Percentiles rank a stretch among this genome's conserved stretches.
These are phyloP conservation scores for Aurelia sp. DNA, from an alignment of 30 jellyfish, hydroid and myxozoan species.

Conservation along the genomic window DNA sequence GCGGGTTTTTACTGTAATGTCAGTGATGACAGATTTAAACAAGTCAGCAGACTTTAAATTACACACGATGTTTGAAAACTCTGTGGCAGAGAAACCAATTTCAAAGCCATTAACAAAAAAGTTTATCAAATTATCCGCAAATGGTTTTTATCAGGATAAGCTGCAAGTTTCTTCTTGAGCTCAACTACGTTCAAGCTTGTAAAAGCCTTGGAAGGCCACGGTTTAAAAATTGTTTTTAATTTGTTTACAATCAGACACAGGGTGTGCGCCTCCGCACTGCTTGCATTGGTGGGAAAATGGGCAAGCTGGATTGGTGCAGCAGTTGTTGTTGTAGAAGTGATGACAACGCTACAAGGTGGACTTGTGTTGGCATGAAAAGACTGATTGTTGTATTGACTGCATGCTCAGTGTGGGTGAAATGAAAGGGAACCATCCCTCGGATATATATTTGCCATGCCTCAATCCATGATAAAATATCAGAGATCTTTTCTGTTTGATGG, in stretches of 20 bases:
- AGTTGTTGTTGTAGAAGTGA: not conserved
- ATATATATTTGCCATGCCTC: conserved; percentile 27
- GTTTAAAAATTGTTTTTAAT: not conserved
- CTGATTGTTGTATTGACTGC: conserved; percentile 12
- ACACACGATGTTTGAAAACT: too few species aligned
- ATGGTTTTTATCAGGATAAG: too few species aligned
- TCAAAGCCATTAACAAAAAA: too few species aligned
- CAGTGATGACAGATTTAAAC: too few species aligned
- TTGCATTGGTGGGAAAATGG: not conserved
- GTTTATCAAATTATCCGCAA: too few species aligned
- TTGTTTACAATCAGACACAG: not conserved
- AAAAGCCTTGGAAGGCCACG: not conserved
- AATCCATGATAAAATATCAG: not conserved
- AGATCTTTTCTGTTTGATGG: not conserved
- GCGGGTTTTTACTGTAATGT: too few species aligned
- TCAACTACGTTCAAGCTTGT: too few species aligned
- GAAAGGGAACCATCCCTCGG: conserved; percentile 12
- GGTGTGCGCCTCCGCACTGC: not conserved
- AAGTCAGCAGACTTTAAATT: too few species aligned
- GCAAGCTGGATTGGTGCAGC: not conserved
- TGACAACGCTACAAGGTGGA: not conserved
- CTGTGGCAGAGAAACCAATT: too few species aligned
- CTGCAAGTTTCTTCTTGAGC: too few species aligned
- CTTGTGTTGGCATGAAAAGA: not conserved
- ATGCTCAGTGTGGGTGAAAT: conserved; percentile 2